Conservation (phyloP, 2,797 vertebrate species). For the Falco concolor region DNA sequence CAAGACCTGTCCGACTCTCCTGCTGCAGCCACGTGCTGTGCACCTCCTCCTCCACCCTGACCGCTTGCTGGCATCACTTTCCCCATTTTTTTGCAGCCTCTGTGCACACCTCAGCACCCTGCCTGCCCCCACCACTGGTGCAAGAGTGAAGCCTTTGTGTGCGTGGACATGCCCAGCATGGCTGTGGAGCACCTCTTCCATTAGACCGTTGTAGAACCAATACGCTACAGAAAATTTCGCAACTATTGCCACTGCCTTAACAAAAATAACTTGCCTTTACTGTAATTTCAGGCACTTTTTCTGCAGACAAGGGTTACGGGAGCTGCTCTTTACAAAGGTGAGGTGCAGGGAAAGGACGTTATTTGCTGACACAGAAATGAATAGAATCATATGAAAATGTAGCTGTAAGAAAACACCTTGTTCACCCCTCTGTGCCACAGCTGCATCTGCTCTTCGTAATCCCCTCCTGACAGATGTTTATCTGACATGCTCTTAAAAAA, state of each 20-base stretch:
- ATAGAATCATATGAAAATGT: rapidly evolving
- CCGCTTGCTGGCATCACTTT: too few relatives aligned
- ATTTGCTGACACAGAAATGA: background rate
- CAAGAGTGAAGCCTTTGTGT: background rate
- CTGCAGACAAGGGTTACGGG: background rate
- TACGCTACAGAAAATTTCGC: background rate
- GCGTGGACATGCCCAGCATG: rapidly evolving
- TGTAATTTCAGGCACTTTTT: background rate
- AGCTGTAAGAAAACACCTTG: background rate
- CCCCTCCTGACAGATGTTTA: background rate
- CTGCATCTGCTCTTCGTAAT: background rate
- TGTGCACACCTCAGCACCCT: background rate
- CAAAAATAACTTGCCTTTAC: background rate
- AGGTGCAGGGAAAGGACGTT: background rate
- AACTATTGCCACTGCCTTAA: rapidly evolving
- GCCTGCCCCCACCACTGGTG: background rate
- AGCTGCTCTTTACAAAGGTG: background rate
- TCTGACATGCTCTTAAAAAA: background rate
- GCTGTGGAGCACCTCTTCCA: background rate
- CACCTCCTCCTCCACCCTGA: background rate
- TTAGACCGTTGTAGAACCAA: rapidly evolving
- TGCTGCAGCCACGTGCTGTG: background rate
- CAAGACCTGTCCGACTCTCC: background rate
- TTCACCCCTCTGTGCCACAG: background rate
- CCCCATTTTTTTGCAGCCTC: background rate